Evolutionary conservation across 2,888 invertebrate species (phyloP), one percentile per base, ranked within the genome.

Genomic region (Lycophotia porphyrea): DNA sequence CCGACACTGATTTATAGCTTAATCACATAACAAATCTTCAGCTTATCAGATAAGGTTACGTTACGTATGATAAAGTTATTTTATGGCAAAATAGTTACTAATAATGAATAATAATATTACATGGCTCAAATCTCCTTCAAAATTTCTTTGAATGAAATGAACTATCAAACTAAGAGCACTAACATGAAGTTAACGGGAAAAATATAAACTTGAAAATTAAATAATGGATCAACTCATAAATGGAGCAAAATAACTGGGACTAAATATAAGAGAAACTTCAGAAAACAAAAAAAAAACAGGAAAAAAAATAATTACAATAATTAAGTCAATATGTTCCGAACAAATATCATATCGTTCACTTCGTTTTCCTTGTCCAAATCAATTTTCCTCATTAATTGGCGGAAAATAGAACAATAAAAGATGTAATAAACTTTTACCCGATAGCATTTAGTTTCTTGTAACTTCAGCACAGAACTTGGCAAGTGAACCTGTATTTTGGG

Each of bases 11-110:
- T 88, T 87, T 87, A 88, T 88, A 76, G 79, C 78, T 80, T 87
- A 86, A 86, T 86, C 84, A 81, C 78, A 75, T 81, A 86, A 87
- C 88, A 88, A 87, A 88, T 88, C 88, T 88, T 85, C 78, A 15
- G 39, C 11, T 39, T 39, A 1, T 39, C 39, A 11, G 39, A 39
- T 39, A 39, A 39, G 11, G 39, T 39, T 39, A 11, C n/a, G 39
- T 39, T 39, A 39, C 1, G n/a, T n/a, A n/a, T n/a, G n/a, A n/a
- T n/a, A n/a, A n/a, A n/a, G 11, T 39, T 15, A 44, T 15, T 15
- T 44, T 15, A 44, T 15, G 44, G 15, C 44, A 44, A 15, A 15
- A 44, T 44, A 39, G 11, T n/a, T n/a, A n/a, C n/a, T n/a, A n/a
- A n/a, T n/a, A n/a, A n/a, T n/a, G n/a, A n/a, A n/a, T n/a, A n/a